Percentiles rank a stretch among this genome's conserved stretches.
Conservation (phyloP, 2,888 invertebrate species). For the Apotomis turbidana region DNA sequence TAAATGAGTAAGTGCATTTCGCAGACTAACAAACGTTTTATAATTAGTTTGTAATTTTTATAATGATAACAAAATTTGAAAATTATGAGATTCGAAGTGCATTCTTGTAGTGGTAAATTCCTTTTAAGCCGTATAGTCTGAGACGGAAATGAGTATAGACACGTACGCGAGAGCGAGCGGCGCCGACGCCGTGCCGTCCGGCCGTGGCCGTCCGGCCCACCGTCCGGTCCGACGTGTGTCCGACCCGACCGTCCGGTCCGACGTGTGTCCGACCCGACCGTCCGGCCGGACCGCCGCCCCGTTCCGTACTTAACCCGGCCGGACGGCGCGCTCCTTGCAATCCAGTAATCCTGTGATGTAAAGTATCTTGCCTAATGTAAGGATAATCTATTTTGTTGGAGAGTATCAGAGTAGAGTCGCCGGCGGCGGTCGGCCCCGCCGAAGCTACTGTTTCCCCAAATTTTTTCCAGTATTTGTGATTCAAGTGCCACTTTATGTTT, state of each 20-base stretch:
- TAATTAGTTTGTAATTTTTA: conserved; percentile 79
- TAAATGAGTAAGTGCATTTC: conserved; percentile 81
- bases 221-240: neutral
- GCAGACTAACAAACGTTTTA: conserved; percentile 70
- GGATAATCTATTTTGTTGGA: conserved; percentile 78
- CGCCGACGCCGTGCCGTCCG: conserved; percentile 48
- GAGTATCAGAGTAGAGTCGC: conserved; percentile 65
- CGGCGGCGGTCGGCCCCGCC: conserved; percentile 70
- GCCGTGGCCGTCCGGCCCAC: conserved; percentile 3
- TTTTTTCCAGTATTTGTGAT: conserved; percentile 90
- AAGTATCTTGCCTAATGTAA: conserved; percentile 80
- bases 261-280: conserved; percentile 2
- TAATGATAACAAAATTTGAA: conserved; percentile 75
- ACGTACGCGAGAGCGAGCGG: conserved; percentile 51
- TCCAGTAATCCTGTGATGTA: conserved; percentile 75
- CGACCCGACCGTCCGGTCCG: neutral
- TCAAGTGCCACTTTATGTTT: conserved; percentile 91
- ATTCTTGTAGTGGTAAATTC: conserved; percentile 81
- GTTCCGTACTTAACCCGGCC: conserved; percentile 43
- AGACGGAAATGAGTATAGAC: conserved; percentile 66
- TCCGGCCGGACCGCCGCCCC: neutral
- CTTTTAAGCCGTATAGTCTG: conserved; percentile 82
- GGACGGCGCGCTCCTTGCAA: conserved; percentile 55
- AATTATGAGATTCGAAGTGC: conserved; percentile 83
- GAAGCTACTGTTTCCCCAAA: conserved; percentile 84